Evolutionary conservation across 2,797 vertebrate species (phyloP), one percentile per base, ranked within the genome.

Genomic region (Premnoplex brunnescens): DNA sequence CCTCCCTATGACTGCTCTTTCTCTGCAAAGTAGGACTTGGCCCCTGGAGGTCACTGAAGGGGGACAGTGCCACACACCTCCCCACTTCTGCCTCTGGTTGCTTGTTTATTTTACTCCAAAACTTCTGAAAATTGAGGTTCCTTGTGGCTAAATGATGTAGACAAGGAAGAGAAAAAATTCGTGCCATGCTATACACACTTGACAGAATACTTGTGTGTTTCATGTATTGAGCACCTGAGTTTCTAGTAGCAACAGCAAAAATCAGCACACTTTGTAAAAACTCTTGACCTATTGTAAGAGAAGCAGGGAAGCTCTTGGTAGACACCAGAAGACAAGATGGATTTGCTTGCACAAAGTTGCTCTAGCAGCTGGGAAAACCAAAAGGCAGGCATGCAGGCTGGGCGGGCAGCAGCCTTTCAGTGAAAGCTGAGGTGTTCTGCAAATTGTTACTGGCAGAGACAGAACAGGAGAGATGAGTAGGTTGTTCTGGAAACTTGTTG

Each of bases 401-500:
- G 27, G 34, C 0, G 0, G 3, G 7, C 41, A 32, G 52, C 3
- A 23, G 46, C 52, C 87, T 85, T 73, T 69, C 51, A 19, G 2
- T 64, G 72, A 34, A 71, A 54, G 32, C 44, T 49, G 63, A 52
- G 34, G 32, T 11, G 7, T 44, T 79, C 34, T 62, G n/a, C 32
- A 64, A 20, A 51, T 84, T 68, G 62, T 85, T 75, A 10, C n/a
- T 66, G 44, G 13, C 59, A 85, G 56, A 85, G 41, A 28, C 34
- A 79, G 48, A 73, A 48, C 2, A 67, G 37, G 26, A 76, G 36
- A 55, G 36, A 48, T 39, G 12, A 46, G 46, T 36, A 86, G 34
- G 32, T 78, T 79, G 26, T 88, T 89, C 59, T 80, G 79, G 78
- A 85, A 94, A 73, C 28, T 64, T 75, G 16, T 80, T 85, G 36